Conservation (phyloP, 35 echinoderm and acorn worm species). For the Holothuria glaberrima region DNA sequence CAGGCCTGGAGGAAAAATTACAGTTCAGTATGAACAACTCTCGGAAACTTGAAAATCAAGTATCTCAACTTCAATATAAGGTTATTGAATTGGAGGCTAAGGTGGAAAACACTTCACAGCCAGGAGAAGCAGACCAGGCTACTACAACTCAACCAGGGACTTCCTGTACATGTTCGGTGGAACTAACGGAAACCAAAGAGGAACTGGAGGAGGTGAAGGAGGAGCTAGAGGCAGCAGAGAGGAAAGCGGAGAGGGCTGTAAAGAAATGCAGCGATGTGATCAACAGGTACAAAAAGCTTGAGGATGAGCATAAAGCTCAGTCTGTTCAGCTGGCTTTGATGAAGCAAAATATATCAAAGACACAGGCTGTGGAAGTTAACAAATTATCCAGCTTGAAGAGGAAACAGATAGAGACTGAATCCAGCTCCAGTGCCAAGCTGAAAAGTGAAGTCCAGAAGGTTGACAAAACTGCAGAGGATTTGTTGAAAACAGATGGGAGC, state of each 20-base stretch:
- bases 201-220: slow-evolving; percentile 28
- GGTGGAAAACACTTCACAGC: too few species aligned
- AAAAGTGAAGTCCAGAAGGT: not conserved
- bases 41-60: slow-evolving; percentile 62
- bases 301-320: not conserved
- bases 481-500: not conserved
- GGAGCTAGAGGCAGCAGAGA: not conserved
- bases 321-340: not conserved
- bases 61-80: slow-evolving; percentile 58
- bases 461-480: not conserved
- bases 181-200: slow-evolving; percentile 4
- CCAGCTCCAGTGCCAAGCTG: not conserved
- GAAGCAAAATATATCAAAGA: not conserved
- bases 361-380: not conserved
- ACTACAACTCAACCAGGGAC: slow-evolving; percentile 19
- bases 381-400: too few species aligned
- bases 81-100: slow-evolving; percentile 64
- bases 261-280: not conserved
- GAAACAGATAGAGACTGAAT: not conserved
- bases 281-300: not conserved
- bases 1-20: slow-evolving; percentile 63
- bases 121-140: not conserved
- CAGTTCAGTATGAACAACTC: slow-evolving; percentile 78
- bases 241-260: not conserved
- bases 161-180: slow-evolving; percentile 1